These are phyloP conservation scores for Naja naja DNA, from an alignment of 2,113 vertebrate species.

Conservation along the genomic window DNA sequence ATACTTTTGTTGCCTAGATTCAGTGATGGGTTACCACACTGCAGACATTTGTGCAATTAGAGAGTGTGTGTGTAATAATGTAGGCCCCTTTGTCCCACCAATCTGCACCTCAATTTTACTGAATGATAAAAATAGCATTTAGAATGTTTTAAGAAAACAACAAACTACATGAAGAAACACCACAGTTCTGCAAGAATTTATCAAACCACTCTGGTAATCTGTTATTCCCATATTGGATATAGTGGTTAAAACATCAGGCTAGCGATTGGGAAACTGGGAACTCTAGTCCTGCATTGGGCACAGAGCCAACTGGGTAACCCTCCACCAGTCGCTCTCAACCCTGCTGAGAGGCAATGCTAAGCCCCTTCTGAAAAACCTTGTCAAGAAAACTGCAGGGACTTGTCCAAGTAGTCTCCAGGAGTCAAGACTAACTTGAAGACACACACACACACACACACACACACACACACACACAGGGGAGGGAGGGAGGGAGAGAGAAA, in stretches of 20 bases:
- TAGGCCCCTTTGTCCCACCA: not conserved
- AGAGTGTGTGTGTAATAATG: not conserved
- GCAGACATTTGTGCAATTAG: not conserved
- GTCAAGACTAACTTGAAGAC: not conserved
- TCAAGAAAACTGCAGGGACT: not conserved
- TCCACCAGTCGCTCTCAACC: not conserved
- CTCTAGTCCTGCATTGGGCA: not conserved
- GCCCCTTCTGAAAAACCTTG: not conserved
- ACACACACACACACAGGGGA: too few species aligned
- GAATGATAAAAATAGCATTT: not conserved
- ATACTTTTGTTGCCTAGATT: not conserved
- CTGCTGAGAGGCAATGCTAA: not conserved
- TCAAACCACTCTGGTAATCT: not conserved
- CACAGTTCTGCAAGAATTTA: not conserved
- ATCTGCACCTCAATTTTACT: not conserved
- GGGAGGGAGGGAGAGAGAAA: too few species aligned
- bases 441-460: not conserved
- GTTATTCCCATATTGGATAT: not conserved
- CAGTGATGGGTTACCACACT: not conserved
- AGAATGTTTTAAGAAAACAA: not conserved
- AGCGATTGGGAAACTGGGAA: not conserved
- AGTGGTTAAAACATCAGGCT: not conserved
- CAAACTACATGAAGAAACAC: not conserved
- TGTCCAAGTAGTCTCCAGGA: not conserved
- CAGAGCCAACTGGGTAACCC: not conserved